A percentile compares a stretch with the other conserved stretches of the same genome.
These are phyloP conservation scores for Peromyscus polionotus DNA, from an alignment of 2,113 vertebrate genomes.

Conservation along the genomic window DNA sequence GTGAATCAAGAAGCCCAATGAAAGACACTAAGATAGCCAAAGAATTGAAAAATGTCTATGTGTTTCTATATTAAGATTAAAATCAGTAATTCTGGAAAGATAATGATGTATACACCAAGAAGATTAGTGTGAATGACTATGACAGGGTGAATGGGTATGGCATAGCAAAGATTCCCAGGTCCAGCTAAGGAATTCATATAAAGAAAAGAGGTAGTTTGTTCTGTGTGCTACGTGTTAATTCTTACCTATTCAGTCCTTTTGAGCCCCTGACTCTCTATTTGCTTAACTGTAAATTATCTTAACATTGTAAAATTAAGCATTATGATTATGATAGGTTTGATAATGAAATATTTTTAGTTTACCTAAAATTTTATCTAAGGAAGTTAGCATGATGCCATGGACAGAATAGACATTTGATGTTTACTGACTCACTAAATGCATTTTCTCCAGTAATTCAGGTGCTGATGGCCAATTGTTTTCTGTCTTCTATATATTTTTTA, in stretches of 20 bases:
- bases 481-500: background rate
- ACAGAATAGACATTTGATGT: background rate
- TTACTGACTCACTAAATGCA: background rate
- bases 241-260: background rate
- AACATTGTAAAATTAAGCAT: background rate
- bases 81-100: background rate
- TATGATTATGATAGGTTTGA: background rate
- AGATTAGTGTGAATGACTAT: background rate
- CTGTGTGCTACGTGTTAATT: background rate
- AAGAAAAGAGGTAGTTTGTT: background rate
- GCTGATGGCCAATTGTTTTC: background rate
- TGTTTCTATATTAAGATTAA: background rate
- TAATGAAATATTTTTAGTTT: too few species aligned
- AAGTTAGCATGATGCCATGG: background rate
- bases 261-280: background rate
- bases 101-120: background rate
- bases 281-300: constrained; percentile 11
- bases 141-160: background rate
- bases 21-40: background rate
- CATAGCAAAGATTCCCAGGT: background rate
- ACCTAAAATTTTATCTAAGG: background rate
- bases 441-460: background rate
- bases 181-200: background rate
- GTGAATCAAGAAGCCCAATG: background rate
- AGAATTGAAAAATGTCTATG: background rate